Evolutionary conservation across 1,140 invertebrate genomes (phyloP), one percentile per base, ranked within the genome.

Genomic region (Cylas formicarius): DNA sequence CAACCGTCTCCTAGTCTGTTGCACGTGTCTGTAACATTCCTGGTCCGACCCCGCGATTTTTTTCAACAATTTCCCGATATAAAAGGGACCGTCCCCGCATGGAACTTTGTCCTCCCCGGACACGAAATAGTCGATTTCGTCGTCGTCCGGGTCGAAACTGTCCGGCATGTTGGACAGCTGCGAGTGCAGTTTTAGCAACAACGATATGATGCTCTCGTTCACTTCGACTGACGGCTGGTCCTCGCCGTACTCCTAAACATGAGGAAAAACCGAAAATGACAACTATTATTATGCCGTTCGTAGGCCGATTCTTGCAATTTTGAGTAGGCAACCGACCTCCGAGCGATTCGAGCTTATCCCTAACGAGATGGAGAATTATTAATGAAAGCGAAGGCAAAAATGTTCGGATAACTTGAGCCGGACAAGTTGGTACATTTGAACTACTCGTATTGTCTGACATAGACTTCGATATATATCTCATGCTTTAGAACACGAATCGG

Each of bases 141-240:
- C 61, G 21, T 69, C 65, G n/a, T 77, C 72, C 0, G 72, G 71
- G 53, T 73, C 73, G 57, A 78, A 94, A 49, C 85, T 90, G 59
- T 92, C 86, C 4, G 85, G 76, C 23, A 78, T 71, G 3, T 84
- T 86, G 0, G 85, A 86, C 9, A 96, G 67, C 62, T 95, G 90
- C 0, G 88, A 88, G 67, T 97, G 91, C n/a, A 97, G 71, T 65
- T 91, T 93, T 7, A 97, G 70, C 16, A 97, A 68, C 23, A 97
- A 69, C 0, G 90, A 91, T 48, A 97, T 81, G 36, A 97, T 89
- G 44, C 88, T 94, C 66, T 97, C 92, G 54, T 90, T 86, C 11
- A 88, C 72, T 40, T 78, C 72, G 0, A 83, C 70, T 32, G 74
- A 67, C 10, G 76, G 73, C 31, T 74, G 70, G 41, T 53, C 58